Evolutionary conservation across 2,888 invertebrate genomes (phyloP).

Genomic region (Encarsia formosa): DNA sequence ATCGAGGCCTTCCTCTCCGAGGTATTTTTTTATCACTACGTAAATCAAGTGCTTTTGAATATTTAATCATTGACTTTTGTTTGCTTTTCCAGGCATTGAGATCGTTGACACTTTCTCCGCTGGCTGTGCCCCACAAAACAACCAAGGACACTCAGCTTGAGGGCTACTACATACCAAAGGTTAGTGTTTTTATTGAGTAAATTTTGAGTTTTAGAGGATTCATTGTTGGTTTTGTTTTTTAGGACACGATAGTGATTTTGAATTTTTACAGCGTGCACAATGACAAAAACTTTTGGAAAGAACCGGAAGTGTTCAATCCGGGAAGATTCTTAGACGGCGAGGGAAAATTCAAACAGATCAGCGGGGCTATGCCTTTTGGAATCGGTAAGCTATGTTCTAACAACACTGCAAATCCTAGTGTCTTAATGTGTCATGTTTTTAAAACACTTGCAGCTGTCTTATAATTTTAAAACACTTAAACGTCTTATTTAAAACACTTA

Average conservation of each 20-base stretch:
- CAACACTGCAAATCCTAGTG: background rate
- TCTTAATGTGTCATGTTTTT: too few relatives aligned
- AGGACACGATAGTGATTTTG: constrained; percentile 61
- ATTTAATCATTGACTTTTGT: too few relatives aligned
- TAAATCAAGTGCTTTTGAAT: too few relatives aligned
- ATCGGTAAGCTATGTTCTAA: constrained; percentile 54
- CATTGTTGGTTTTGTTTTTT: constrained; percentile 29
- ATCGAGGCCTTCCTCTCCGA: constrained; percentile 46
- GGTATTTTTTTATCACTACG: constrained; percentile 28
- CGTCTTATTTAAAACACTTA: too few relatives aligned
- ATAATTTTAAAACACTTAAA: too few relatives aligned
- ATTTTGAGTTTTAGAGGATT: background rate
- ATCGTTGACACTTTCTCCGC: constrained; percentile 53
- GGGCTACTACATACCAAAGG: constrained; percentile 55
- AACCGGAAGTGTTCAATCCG: constrained; percentile 61
- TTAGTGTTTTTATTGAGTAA: constrained; percentile 24
- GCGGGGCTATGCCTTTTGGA: constrained; percentile 63
- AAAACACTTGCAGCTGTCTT: too few relatives aligned
- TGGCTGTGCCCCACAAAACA: constrained; percentile 57
- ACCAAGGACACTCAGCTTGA: constrained; percentile 48
- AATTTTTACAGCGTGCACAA: constrained; percentile 62
- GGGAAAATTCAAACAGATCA: constrained; percentile 56
- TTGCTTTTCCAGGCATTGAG: constrained; percentile 54
- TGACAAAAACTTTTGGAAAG: constrained; percentile 58
- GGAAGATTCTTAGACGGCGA: constrained; percentile 62